phyloP scores from a whole-genome alignment of 35 echinoderm and acorn worm species.

The Nesometra sesokonis region DNA sequence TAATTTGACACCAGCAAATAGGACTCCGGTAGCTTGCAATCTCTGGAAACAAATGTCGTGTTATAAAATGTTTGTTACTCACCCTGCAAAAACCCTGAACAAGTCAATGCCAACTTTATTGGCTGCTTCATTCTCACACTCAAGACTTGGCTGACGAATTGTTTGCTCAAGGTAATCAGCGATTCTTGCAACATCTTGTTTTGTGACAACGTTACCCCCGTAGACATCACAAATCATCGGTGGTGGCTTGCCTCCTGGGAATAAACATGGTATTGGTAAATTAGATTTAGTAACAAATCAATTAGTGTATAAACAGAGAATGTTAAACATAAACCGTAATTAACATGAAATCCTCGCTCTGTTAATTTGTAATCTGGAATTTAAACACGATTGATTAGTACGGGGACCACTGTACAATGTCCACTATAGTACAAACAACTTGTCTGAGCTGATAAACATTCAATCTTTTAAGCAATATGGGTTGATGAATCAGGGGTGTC shows the following conservation, averaged over 20 bases:
- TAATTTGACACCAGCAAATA: too few species aligned
- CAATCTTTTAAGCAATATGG: too few species aligned
- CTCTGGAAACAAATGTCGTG: too few species aligned
- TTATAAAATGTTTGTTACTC: too few species aligned
- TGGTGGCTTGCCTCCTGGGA: not conserved
- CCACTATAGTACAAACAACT: too few species aligned
- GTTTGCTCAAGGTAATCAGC: slow-evolving; percentile 11
- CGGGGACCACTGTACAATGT: too few species aligned
- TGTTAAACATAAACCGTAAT: not conserved
- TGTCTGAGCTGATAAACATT: too few species aligned
- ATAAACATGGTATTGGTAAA: not conserved
- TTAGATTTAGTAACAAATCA: not conserved
- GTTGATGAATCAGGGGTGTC: too few species aligned
- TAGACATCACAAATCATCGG: not conserved
- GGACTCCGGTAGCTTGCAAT: too few species aligned
- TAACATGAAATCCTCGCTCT: too few species aligned
- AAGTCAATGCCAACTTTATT: slow-evolving; percentile 3
- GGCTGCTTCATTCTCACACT: not conserved
- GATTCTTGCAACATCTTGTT: slow-evolving; percentile 2
- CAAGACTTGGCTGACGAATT: slow-evolving; percentile 2
- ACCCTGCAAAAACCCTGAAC: not conserved
- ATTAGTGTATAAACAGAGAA: not conserved
- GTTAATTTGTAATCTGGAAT: too few species aligned
- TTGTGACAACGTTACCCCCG: not conserved
- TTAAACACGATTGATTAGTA: too few species aligned